A percentile compares a stretch with the other conserved stretches of the same genome.
Evolutionary conservation across 2,888 invertebrate species (phyloP).

Genomic region (Campoletis raptor): DNA sequence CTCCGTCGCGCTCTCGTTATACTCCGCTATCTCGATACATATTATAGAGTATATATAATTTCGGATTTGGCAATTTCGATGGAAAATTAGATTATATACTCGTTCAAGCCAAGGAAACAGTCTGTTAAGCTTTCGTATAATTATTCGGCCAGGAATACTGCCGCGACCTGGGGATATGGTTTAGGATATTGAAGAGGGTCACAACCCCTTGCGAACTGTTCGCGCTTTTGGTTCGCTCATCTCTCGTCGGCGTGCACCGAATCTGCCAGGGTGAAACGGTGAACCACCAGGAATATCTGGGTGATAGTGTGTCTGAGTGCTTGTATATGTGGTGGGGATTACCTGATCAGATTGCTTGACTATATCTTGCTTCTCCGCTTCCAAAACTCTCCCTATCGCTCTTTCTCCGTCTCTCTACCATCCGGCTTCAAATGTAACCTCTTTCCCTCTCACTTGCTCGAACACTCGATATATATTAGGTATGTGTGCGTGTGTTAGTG

Average conservation of each 20-base stretch:
- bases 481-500: neutral
- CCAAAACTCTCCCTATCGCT: constrained; percentile 56
- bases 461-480: constrained; percentile 15
- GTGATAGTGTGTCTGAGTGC: constrained; percentile 30
- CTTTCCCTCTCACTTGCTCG: constrained; percentile 58
- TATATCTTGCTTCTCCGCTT: constrained; percentile 62
- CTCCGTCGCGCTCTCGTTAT: neutral
- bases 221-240: constrained; percentile 52
- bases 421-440: constrained; percentile 61
- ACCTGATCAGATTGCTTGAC: constrained; percentile 66
- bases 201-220: constrained; percentile 49
- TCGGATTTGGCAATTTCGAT: constrained; percentile 59
- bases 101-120: constrained; percentile 72
- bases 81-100: constrained; percentile 71
- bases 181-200: constrained; percentile 66
- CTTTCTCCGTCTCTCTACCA: constrained; percentile 27
- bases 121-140: constrained; percentile 71
- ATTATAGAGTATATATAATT: constrained; percentile 38
- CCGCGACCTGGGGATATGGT: constrained; percentile 18
- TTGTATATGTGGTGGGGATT: constrained; percentile 53
- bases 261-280: constrained; percentile 42
- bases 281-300: constrained; percentile 46
- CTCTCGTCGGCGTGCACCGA: constrained; percentile 19
- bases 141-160: constrained; percentile 65
- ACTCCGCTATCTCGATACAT: constrained; percentile 9